phyloP scores from a whole-genome alignment of 2,888 invertebrate genomes.

The Matsumyia berberina region DNA sequence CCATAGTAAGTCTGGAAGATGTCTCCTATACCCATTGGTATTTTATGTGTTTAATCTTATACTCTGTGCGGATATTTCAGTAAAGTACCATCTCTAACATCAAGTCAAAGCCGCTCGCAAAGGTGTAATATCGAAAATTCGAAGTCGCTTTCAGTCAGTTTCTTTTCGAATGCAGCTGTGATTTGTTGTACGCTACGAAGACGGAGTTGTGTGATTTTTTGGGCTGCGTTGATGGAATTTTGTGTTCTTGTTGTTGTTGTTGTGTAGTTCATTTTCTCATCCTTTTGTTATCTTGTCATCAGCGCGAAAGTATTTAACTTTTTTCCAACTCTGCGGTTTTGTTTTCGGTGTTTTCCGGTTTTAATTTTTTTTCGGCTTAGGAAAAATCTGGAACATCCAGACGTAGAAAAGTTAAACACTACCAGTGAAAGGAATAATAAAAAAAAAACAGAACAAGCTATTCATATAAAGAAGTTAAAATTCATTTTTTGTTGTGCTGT shows the following conservation, averaged over 20 bases:
- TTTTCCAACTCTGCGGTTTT: constrained; percentile 40
- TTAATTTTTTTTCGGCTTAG: not conserved
- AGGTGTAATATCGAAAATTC: not conserved
- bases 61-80: too few relatives aligned
- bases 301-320: constrained; percentile 43
- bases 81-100: too few relatives aligned
- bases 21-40: too few relatives aligned
- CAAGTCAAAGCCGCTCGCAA: not conserved
- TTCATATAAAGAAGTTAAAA: constrained; percentile 10
- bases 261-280: constrained; percentile 71
- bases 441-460: not conserved
- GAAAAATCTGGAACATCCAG: not conserved
- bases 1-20: too few relatives aligned
- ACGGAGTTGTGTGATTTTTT: constrained; percentile 41
- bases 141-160: constrained; percentile 34
- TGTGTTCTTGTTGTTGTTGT: constrained; percentile 71
- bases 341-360: constrained; percentile 31
- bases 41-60: too few relatives aligned
- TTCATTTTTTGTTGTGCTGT: constrained; percentile 16
- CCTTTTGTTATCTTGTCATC: constrained; percentile 71
- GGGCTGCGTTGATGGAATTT: constrained; percentile 59
- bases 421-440: constrained; percentile 19
- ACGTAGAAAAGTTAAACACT: not conserved
- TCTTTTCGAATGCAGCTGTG: constrained; percentile 70
- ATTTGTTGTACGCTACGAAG: constrained; percentile 42